phyloP scores from a whole-genome alignment of 2,797 vertebrate species.

The Taenioides sp. region DNA sequence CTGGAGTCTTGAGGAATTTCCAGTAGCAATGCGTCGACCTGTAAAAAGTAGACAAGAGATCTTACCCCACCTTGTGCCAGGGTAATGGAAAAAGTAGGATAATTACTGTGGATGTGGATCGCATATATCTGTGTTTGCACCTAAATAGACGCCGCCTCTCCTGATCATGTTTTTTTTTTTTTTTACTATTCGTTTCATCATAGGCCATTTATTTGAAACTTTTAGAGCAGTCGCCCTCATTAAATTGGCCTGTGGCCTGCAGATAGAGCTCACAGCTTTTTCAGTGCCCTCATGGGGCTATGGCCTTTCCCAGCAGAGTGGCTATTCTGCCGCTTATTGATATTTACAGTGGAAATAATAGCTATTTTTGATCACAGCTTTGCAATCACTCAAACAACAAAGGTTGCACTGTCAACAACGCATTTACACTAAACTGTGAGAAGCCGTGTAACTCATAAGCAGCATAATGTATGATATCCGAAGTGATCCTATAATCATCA shows the following conservation, averaged over 20 bases:
- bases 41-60: neutral
- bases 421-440: neutral
- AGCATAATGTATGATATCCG: neutral
- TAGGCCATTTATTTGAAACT: neutral
- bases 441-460: neutral
- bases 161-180: no score
- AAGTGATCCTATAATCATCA: neutral
- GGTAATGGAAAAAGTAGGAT: no score
- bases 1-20: conserved; percentile 1
- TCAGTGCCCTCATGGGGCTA: conserved; percentile 24
- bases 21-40: neutral
- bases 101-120: no score
- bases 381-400: conserved; percentile 21
- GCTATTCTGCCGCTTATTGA: conserved; percentile 49
- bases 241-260: conserved; percentile 29
- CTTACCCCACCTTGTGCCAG: neutral
- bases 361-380: conserved; percentile 54
- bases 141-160: no score
- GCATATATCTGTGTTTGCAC: no score
- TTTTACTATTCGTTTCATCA: no score
- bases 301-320: conserved; percentile 56
- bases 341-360: conserved; percentile 22
- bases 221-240: conserved; percentile 14
- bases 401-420: neutral
- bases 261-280: conserved; percentile 26